phyloP scores from a whole-genome alignment of 1,140 invertebrate genomes.

The Drosophila nigromelanica region DNA sequence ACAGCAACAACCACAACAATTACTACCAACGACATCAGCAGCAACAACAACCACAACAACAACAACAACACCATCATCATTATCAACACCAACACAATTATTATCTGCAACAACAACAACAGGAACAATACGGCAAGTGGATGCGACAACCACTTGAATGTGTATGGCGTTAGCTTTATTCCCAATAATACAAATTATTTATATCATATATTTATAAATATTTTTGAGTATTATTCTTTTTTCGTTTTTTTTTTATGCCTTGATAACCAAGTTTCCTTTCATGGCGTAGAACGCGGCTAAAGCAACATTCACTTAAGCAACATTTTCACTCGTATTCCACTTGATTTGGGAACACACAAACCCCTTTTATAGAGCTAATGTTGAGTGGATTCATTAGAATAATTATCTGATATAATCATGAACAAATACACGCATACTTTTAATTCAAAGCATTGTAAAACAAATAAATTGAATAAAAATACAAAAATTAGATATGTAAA shows the following conservation, averaged over 20 bases:
- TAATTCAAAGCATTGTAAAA: too few species aligned
- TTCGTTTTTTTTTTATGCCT: not conserved
- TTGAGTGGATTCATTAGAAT: not conserved
- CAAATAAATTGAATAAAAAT: too few species aligned
- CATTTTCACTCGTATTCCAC: not conserved
- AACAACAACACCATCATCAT: conserved; percentile 23
- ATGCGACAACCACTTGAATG: conserved; percentile 34
- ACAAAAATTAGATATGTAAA: too few species aligned
- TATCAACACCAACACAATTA: conserved; percentile 42
- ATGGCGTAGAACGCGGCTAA: conserved; percentile 47
- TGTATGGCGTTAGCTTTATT: conserved; percentile 36
- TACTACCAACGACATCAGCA: conserved; percentile 44
- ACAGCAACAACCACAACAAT: conserved; percentile 30
- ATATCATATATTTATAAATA: not conserved
- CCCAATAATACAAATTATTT: not conserved
- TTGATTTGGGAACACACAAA: too few species aligned
- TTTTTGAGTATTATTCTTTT: not conserved
- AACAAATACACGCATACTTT: not conserved
- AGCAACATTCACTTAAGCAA: conserved; percentile 15
- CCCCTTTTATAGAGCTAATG: too few species aligned
- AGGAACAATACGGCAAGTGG: conserved; percentile 41
- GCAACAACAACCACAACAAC: conserved; percentile 17
- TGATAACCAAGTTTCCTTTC: conserved; percentile 11
- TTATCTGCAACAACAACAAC: conserved; percentile 31
- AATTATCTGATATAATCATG: not conserved